Percentiles rank a stretch among this genome's conserved stretches.
These are phyloP conservation scores for Falco rusticolus DNA, from an alignment of 2,797 vertebrate genomes.

Conservation along the genomic window DNA sequence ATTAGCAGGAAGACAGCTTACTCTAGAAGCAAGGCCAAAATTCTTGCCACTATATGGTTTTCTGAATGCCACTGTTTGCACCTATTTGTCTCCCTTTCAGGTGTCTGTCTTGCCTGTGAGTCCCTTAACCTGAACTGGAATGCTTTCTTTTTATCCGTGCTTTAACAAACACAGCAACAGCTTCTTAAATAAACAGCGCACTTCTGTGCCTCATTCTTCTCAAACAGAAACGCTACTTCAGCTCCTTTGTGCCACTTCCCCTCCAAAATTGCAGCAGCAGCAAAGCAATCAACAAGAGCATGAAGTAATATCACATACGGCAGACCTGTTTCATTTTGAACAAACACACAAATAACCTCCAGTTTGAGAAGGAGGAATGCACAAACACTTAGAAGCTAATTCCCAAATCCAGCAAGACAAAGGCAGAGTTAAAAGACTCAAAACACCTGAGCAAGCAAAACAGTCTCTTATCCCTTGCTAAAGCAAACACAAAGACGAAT, in stretches of 20 bases:
- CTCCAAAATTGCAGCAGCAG: constrained; percentile 48
- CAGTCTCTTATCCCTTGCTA: not conserved
- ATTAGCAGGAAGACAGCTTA: not conserved
- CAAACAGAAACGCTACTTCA: constrained; percentile 31
- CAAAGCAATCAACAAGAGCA: constrained; percentile 8
- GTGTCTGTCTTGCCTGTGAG: not conserved
- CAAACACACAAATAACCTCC: constrained; percentile 53
- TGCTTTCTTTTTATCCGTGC: not conserved
- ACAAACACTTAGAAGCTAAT: constrained; percentile 56
- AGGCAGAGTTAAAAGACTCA: constrained; percentile 35
- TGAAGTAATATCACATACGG: constrained; percentile 8
- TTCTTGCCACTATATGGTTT: not conserved
- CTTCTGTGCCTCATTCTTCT: not conserved
- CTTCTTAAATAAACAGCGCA: constrained; percentile 36
- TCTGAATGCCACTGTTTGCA: not conserved
- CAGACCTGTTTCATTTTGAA: constrained; percentile 36
- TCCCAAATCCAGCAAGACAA: constrained; percentile 38
- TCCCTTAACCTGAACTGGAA: not conserved
- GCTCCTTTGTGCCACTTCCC: constrained; percentile 46
- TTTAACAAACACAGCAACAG: not conserved
- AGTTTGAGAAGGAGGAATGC: constrained; percentile 38
- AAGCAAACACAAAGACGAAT: constrained; percentile 25
- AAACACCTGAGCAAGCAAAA: constrained; percentile 68
- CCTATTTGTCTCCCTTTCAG: not conserved
- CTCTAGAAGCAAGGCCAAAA: not conserved